Percentiles rank a stretch among this genome's conserved stretches.
phyloP scores from a whole-genome alignment of 2,113 vertebrate genomes.

The Anguilla rostrata region DNA sequence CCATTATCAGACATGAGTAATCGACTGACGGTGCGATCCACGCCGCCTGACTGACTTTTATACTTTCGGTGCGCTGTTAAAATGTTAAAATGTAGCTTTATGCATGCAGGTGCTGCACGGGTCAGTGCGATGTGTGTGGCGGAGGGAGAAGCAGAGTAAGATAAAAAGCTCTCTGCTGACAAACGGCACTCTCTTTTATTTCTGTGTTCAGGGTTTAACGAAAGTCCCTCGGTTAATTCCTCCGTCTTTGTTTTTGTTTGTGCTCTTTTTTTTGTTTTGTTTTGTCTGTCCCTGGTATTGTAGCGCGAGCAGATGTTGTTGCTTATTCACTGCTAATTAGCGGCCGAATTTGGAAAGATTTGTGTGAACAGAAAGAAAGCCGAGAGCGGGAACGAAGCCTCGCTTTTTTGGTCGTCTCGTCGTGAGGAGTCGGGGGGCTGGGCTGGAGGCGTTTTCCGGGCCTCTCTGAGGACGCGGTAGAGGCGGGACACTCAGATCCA shows the following conservation, averaged over 20 bases:
- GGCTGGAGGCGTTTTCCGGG: neutral
- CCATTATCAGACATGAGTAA: neutral
- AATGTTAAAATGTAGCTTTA: neutral
- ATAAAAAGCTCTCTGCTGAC: no score
- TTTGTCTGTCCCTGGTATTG: neutral
- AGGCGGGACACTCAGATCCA: no score
- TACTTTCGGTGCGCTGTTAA: neutral
- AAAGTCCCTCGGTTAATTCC: neutral
- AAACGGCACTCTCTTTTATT: neutral
- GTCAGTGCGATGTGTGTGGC: neutral
- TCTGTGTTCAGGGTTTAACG: neutral
- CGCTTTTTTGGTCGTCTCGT: neutral
- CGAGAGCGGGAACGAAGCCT: neutral
- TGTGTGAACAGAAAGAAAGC: conserved; percentile 7
- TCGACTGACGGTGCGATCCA: neutral
- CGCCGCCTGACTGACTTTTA: neutral
- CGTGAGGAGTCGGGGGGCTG: neutral
- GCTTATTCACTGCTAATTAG: conserved; percentile 22
- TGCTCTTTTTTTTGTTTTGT: neutral
- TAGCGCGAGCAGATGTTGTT: conserved; percentile 15
- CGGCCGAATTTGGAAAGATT: neutral
- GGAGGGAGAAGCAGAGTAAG: no score
- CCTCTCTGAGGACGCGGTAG: neutral
- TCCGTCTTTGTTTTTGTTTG: no score
- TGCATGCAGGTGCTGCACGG: neutral